phyloP scores from a whole-genome alignment of 2,797 vertebrate species.

The Pyrocephalus nanus region DNA sequence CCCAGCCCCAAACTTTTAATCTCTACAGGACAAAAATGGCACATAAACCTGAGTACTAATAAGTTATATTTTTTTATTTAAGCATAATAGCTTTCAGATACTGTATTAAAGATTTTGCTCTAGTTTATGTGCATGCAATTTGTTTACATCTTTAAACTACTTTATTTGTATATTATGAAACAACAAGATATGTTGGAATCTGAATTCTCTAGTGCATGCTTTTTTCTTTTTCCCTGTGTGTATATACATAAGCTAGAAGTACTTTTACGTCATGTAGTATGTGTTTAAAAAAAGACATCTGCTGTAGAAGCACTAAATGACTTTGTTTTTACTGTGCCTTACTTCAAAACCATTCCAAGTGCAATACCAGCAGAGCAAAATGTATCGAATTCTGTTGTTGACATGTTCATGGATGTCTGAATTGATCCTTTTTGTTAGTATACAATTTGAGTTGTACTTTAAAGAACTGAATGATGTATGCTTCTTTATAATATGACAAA shows the following conservation, averaged over 20 bases:
- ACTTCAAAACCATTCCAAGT: constrained; percentile 70
- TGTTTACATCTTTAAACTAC: constrained; percentile 75
- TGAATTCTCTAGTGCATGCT: constrained; percentile 69
- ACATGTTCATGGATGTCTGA: constrained; percentile 46
- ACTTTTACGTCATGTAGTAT: constrained; percentile 67
- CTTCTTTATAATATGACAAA: constrained; percentile 71
- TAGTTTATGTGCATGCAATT: constrained; percentile 75
- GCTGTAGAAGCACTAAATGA: constrained; percentile 72
- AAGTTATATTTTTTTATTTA: constrained; percentile 79
- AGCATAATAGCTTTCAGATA: constrained; percentile 72
- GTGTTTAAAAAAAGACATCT: constrained; percentile 64
- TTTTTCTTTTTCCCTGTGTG: constrained; percentile 33
- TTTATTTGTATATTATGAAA: constrained; percentile 75
- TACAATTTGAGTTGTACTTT: constrained; percentile 61
- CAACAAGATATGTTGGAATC: constrained; percentile 51
- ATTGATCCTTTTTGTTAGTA: constrained; percentile 50
- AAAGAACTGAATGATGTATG: constrained; percentile 63
- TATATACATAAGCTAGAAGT: constrained; percentile 71
- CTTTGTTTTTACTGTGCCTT: constrained; percentile 73
- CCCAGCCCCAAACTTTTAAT: not conserved
- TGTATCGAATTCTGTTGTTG: constrained; percentile 38
- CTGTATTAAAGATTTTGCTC: constrained; percentile 72
- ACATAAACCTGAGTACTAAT: constrained; percentile 72
- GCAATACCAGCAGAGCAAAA: constrained; percentile 73
- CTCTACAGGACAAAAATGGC: constrained; percentile 66